Evolutionary conservation across 1,140 invertebrate genomes (phyloP).

Genomic region (Tenebrio molitor): DNA sequence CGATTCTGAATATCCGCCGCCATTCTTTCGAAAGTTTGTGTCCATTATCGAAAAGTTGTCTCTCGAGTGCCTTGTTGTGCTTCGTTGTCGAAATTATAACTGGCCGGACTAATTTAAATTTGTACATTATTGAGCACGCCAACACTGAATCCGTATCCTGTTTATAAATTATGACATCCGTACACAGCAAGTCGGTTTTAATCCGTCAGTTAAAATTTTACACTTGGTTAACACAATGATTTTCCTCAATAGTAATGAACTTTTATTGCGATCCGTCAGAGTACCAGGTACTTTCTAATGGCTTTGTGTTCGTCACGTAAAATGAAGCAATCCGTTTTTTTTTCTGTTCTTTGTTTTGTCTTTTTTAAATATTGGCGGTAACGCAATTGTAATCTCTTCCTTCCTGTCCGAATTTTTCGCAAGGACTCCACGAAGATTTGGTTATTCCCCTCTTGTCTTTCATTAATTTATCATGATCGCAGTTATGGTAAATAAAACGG

Average conservation of each 20-base stretch:
- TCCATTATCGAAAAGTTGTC: background rate
- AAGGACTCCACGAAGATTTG: too few species aligned
- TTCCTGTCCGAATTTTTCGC: background rate
- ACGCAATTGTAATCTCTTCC: background rate
- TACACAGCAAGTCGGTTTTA: constrained; percentile 12
- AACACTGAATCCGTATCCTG: constrained; percentile 16
- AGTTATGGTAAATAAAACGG: too few species aligned
- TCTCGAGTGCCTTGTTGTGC: too few species aligned
- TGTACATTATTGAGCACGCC: background rate
- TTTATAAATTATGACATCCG: constrained; percentile 10
- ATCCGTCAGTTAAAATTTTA: constrained; percentile 20
- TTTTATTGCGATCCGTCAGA: constrained; percentile 8
- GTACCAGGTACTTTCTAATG: constrained; percentile 20
- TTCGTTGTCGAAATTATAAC: too few species aligned
- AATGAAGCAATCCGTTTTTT: constrained; percentile 31
- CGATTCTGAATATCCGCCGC: background rate
- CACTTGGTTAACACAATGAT: constrained; percentile 10
- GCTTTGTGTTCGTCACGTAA: constrained; percentile 33
- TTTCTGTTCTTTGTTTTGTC: too few species aligned
- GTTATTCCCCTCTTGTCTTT: too few species aligned
- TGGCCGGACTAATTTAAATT: background rate
- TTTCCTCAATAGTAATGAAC: constrained; percentile 37
- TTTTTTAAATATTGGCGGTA: constrained; percentile 15
- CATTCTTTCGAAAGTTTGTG: background rate
- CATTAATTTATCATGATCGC: too few species aligned